Evolutionary conservation across 1,140 invertebrate species (phyloP).

Genomic region (Lepidurus packardi): DNA sequence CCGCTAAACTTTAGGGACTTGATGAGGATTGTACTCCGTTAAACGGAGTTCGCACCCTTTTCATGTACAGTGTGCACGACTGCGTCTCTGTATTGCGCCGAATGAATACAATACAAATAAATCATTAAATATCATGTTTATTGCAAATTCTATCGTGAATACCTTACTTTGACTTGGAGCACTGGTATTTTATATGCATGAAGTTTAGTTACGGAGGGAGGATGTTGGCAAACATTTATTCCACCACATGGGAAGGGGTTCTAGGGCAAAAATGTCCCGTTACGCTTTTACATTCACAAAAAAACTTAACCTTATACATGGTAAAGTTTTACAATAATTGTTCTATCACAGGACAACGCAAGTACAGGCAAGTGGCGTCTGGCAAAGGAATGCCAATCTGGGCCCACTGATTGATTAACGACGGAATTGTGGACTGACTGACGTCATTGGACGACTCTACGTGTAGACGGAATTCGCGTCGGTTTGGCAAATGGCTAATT

Average conservation of each 20-base stretch:
- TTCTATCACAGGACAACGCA: constrained; percentile 14
- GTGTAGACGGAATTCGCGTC: constrained; percentile 1
- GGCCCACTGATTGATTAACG: constrained; percentile 24
- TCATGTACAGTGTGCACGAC: background rate
- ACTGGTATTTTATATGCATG: too few species aligned
- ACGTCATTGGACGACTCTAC: constrained; percentile 11
- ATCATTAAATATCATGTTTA: too few species aligned
- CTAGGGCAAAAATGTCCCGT: background rate
- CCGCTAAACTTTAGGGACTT: background rate
- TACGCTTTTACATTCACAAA: background rate
- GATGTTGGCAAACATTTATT: too few species aligned
- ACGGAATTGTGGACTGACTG: background rate
- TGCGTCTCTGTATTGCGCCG: background rate
- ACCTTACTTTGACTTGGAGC: too few species aligned
- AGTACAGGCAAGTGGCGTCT: constrained; percentile 13
- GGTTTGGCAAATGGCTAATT: constrained; percentile 19
- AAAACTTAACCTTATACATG: background rate
- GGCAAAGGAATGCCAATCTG: background rate
- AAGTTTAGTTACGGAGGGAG: too few species aligned
- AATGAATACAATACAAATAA: background rate
- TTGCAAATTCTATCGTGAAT: too few species aligned
- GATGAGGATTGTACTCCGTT: background rate
- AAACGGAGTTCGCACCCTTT: background rate
- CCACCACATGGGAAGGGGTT: too few species aligned
- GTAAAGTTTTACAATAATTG: background rate